A percentile compares a stretch with the other conserved stretches of the same genome.
These are phyloP conservation scores for Bucco capensis DNA, from an alignment of 2,113 vertebrate genomes.

Conservation along the genomic window DNA sequence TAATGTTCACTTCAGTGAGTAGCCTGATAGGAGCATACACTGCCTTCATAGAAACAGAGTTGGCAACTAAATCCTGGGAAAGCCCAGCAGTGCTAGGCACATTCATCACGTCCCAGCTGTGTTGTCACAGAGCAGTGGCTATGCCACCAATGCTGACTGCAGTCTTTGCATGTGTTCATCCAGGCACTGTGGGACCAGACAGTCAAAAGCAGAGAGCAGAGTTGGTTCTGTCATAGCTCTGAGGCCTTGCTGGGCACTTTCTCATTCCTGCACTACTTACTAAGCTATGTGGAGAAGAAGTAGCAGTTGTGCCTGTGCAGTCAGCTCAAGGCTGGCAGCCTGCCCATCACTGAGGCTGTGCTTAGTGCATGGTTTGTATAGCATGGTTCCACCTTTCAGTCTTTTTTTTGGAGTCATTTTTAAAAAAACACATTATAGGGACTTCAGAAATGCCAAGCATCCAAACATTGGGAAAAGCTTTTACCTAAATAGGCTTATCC, in stretches of 20 bases:
- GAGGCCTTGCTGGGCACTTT: neutral
- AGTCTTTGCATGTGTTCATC: neutral
- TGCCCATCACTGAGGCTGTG: neutral
- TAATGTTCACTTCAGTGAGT: neutral
- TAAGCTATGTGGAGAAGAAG: neutral
- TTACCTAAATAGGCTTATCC: neutral
- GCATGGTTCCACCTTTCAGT: neutral
- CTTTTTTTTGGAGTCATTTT: neutral
- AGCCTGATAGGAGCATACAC: neutral
- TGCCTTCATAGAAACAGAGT: neutral
- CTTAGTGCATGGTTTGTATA: neutral
- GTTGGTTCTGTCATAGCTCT: neutral
- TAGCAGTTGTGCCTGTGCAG: neutral
- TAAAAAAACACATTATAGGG: neutral
- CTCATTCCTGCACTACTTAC: neutral
- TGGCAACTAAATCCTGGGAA: neutral
- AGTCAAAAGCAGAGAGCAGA: neutral
- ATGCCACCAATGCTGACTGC: accelerated
- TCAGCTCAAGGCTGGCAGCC: neutral
- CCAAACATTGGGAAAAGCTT: neutral
- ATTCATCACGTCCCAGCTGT: neutral
- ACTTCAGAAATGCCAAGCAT: neutral
- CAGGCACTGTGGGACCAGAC: neutral
- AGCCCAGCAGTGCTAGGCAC: neutral
- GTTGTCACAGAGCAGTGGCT: neutral